A percentile compares a stretch with the other conserved stretches of the same genome.
Evolutionary conservation across 2,797 vertebrate genomes (phyloP).

Genomic region (Pagetopsis macropterus): DNA sequence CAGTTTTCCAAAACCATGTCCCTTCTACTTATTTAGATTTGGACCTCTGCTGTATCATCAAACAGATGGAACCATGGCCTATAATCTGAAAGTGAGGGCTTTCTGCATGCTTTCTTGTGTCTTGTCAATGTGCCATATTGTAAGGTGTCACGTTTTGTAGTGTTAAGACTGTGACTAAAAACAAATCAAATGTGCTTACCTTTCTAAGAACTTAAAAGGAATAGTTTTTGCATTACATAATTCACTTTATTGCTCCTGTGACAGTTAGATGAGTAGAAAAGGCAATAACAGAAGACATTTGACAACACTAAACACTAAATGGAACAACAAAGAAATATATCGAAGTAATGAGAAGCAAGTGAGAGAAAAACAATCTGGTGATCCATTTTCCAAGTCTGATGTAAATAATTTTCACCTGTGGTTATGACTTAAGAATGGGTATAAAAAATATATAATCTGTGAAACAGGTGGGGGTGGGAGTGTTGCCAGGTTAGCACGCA

Average conservation of each 20-base stretch:
- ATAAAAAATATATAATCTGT: too few species aligned
- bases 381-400: too few species aligned
- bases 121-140: slow-evolving; percentile 43
- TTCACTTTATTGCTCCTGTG: neutral
- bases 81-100: slow-evolving; percentile 62
- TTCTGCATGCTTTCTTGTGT: slow-evolving; percentile 48
- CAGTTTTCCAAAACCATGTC: slow-evolving; percentile 51
- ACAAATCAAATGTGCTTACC: slow-evolving; percentile 27
- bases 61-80: slow-evolving; percentile 60
- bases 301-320: too few species aligned
- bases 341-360: too few species aligned
- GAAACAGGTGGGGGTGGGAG: too few species aligned
- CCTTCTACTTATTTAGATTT: slow-evolving; percentile 42
- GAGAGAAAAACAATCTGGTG: too few species aligned
- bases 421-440: too few species aligned
- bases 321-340: neutral
- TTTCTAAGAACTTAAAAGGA: neutral
- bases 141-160: slow-evolving; percentile 32
- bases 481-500: too few species aligned
- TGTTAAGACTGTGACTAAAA: slow-evolving; percentile 32
- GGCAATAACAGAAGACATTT: neutral
- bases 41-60: slow-evolving; percentile 49
- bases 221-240: slow-evolving; percentile 3
- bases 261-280: neutral
- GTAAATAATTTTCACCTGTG: too few species aligned